Conservation (phyloP, 2,113 vertebrate species). For the Nycticorax nycticorax region DNA sequence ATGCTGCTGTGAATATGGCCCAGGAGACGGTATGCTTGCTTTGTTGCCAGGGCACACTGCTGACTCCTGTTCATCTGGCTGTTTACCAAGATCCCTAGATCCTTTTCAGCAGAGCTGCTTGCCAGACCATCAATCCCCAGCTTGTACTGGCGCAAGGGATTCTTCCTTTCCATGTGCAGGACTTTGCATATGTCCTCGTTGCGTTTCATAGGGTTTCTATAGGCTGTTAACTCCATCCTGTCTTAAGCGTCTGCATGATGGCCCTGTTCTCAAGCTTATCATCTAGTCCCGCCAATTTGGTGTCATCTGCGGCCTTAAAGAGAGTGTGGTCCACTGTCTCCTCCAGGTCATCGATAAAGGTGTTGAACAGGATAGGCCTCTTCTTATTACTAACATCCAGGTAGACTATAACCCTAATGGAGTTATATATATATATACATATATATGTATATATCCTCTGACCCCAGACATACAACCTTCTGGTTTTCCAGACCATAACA, state of each 20-base stretch:
- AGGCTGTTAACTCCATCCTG: not conserved
- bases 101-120: not conserved
- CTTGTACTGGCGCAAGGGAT: not conserved
- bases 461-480: rapidly evolving
- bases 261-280: not conserved
- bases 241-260: not conserved
- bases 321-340: rapidly evolving
- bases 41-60: not conserved
- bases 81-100: not conserved
- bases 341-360: not conserved
- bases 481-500: not conserved
- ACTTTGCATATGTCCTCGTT: not conserved
- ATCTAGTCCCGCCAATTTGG: not conserved
- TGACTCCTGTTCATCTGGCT: not conserved
- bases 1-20: not conserved
- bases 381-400: not conserved
- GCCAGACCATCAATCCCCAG: not conserved
- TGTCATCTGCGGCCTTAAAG: not conserved
- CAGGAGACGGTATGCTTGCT: not conserved
- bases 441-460: not conserved
- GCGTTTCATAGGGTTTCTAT: not conserved
- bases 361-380: not conserved
- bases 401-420: not conserved
- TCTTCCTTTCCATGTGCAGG: not conserved
- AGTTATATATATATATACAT: too few species aligned